Percentiles rank a stretch among this genome's conserved stretches.
phyloP scores from a whole-genome alignment of 2,113 vertebrate genomes.

The Ariopsis seemanni region DNA sequence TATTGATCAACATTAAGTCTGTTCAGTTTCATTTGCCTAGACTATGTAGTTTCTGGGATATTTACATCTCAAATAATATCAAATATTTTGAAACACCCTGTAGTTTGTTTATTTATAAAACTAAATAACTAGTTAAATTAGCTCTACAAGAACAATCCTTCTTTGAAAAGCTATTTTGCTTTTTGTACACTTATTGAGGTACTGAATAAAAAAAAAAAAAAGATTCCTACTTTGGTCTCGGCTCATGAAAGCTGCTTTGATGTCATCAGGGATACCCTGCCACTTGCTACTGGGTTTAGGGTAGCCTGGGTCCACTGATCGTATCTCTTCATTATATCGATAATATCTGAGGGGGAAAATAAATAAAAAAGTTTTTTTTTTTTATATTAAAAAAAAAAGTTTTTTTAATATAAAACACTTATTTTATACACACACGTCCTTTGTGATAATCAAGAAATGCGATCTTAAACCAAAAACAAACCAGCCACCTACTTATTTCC shows the following conservation, averaged over 20 bases:
- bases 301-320: constrained; percentile 79
- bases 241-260: constrained; percentile 85
- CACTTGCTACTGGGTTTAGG: constrained; percentile 82
- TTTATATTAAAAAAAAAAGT: too few species aligned
- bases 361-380: too few species aligned
- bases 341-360: constrained; percentile 77
- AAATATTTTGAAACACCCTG: too few species aligned
- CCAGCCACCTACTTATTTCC: constrained; percentile 81
- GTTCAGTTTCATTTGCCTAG: too few species aligned
- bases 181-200: not conserved
- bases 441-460: not conserved
- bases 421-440: not conserved
- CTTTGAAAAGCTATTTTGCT: not conserved
- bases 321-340: constrained; percentile 81
- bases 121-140: not conserved
- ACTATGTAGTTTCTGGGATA: too few species aligned
- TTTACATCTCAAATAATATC: too few species aligned
- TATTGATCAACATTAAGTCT: too few species aligned
- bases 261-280: constrained; percentile 85
- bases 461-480: not conserved
- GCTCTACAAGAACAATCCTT: not conserved
- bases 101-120: not conserved
- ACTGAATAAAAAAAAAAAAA: not conserved
- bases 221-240: constrained; percentile 80
- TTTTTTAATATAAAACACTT: too few species aligned